Percentiles rank a stretch among this genome's conserved stretches.
Conservation (phyloP, 2,113 vertebrate genomes). For the Amazona guildingii region DNA sequence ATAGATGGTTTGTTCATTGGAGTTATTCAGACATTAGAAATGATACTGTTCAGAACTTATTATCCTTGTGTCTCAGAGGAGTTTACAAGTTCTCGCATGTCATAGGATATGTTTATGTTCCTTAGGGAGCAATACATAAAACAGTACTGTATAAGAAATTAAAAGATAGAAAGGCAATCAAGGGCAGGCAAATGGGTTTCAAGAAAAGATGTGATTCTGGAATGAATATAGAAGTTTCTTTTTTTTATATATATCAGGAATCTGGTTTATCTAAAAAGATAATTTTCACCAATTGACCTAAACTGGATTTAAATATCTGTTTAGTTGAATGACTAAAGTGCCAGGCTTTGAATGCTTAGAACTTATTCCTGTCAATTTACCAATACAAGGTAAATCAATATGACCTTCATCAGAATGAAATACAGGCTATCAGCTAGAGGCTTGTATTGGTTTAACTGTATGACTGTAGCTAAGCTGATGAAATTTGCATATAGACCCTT, state of each 20-base stretch:
- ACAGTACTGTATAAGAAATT: background rate
- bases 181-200: background rate
- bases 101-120: background rate
- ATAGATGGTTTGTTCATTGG: background rate
- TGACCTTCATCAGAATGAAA: background rate
- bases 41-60: background rate
- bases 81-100: background rate
- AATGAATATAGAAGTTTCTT: background rate
- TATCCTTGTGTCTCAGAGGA: background rate
- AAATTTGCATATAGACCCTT: background rate
- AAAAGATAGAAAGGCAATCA: background rate
- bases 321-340: background rate
- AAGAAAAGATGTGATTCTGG: background rate
- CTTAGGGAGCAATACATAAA: background rate
- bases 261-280: background rate
- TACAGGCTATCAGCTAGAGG: background rate
- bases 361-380: background rate
- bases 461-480: background rate
- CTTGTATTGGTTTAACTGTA: background rate
- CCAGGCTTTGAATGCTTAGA: background rate
- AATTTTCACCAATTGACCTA: background rate
- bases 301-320: background rate
- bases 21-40: background rate
- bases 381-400: background rate
- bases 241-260: background rate